Conservation (phyloP, 2,888 invertebrate species). For the Amblyteles armatorius region DNA sequence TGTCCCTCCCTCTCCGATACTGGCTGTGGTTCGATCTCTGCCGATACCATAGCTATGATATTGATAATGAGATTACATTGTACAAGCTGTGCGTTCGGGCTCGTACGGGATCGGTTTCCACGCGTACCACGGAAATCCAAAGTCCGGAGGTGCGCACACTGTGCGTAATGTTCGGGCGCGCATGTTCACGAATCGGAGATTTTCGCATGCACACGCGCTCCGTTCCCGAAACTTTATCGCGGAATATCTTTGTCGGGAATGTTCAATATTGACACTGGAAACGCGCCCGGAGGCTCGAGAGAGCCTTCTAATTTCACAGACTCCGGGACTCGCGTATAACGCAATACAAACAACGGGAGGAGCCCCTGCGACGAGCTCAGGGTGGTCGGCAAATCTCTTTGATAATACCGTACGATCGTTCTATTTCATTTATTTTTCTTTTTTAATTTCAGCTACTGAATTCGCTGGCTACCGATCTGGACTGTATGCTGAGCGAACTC, state of each 20-base stretch:
- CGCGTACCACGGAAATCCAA: neutral
- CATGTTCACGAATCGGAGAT: constrained; percentile 5
- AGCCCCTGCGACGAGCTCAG: neutral
- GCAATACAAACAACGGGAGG: constrained; percentile 75
- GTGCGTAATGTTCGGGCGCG: neutral
- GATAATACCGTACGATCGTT: constrained; percentile 2
- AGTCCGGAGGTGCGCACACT: neutral
- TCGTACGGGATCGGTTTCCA: neutral
- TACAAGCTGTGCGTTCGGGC: constrained; percentile 3
- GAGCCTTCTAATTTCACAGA: constrained; percentile 80
- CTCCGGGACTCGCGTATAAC: constrained; percentile 74
- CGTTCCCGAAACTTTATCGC: constrained; percentile 75
- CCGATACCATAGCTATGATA: constrained; percentile 26
- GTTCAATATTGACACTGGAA: constrained; percentile 80
- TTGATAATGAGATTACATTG: constrained; percentile 56
- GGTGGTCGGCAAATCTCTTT: neutral
- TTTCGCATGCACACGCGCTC: constrained; percentile 8
- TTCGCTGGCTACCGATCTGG: constrained; percentile 93
- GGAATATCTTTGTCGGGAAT: constrained; percentile 74
- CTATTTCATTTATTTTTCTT: constrained; percentile 35
- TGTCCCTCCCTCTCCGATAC: neutral
- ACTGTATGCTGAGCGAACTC: constrained; percentile 93
- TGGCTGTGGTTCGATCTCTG: constrained; percentile 15
- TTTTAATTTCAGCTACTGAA: constrained; percentile 89
- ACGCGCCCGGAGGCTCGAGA: constrained; percentile 73